phyloP scores from a whole-genome alignment of 2,113 vertebrate genomes.

The Spilogale gracilis region DNA sequence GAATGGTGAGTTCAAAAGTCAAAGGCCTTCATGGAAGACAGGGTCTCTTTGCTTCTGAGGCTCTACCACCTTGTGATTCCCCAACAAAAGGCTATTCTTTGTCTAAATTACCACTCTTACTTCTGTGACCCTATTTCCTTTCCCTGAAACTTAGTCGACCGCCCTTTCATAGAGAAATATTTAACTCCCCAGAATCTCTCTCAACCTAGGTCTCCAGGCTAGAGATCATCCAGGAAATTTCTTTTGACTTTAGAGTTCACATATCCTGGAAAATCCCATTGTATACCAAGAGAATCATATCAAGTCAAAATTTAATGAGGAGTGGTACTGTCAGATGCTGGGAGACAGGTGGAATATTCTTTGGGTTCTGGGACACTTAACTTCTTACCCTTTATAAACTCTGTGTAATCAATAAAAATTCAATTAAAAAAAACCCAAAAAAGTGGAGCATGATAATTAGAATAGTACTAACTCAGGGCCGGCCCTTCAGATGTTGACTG shows the following conservation, averaged over 20 bases:
- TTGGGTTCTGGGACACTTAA: neutral
- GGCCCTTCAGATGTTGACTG: neutral
- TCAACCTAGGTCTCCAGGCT: neutral
- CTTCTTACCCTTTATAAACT: neutral
- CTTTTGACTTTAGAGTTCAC: neutral
- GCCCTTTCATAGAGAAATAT: slow-evolving; percentile 14
- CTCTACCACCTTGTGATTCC: neutral
- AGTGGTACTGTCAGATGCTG: neutral
- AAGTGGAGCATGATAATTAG: neutral
- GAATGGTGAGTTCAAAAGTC: neutral
- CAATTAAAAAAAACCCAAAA: neutral
- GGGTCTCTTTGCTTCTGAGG: neutral
- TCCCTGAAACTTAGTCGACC: neutral
- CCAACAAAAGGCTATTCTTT: slow-evolving; percentile 47
- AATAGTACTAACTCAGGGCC: neutral
- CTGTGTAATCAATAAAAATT: neutral
- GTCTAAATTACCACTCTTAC: neutral
- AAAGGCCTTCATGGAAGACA: slow-evolving; percentile 4
- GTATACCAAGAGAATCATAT: neutral
- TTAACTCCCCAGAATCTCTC: neutral
- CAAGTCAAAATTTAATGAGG: slow-evolving; percentile 25
- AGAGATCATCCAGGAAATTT: neutral
- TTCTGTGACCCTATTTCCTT: neutral
- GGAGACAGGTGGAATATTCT: neutral
- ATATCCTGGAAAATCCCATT: neutral